Evolutionary conservation across 2,797 vertebrate species (phyloP).

Genomic region (Silurus lanzhouensis): DNA sequence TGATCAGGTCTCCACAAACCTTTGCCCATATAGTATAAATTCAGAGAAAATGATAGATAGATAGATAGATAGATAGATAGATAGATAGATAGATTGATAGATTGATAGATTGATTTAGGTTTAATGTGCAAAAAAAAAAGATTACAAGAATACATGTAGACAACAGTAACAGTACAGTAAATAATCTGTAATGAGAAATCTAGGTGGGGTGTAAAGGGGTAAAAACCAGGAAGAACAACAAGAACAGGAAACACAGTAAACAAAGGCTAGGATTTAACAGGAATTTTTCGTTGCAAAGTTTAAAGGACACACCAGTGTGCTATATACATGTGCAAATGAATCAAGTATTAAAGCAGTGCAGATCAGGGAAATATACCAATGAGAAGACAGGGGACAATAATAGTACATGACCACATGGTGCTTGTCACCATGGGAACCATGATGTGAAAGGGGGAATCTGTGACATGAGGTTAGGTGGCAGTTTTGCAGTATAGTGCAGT

Average conservation of each 20-base stretch:
- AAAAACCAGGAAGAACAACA: not conserved
- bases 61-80: too few relatives aligned
- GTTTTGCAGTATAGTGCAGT: not conserved
- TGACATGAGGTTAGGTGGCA: not conserved
- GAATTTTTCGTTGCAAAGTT: not conserved
- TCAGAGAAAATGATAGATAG: too few relatives aligned
- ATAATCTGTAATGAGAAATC: not conserved
- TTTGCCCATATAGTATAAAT: too few relatives aligned
- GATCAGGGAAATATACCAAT: not conserved
- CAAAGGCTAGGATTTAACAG: not conserved
- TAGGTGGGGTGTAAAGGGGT: not conserved
- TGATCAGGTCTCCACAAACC: too few relatives aligned
- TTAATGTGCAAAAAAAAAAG: too few relatives aligned
- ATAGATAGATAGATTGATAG: too few relatives aligned
- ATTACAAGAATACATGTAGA: not conserved
- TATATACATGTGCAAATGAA: not conserved
- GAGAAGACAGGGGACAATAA: too few relatives aligned
- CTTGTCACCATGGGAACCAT: not conserved
- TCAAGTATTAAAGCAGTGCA: not conserved
- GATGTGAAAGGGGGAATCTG: not conserved
- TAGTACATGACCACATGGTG: not conserved
- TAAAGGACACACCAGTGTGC: not conserved
- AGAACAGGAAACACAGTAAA: not conserved
- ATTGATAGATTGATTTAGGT: too few relatives aligned
- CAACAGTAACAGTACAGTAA: not conserved